Percentiles rank a stretch among this genome's conserved stretches.
Evolutionary conservation across 2,797 vertebrate genomes (phyloP).

Genomic region (Hapalemur alaotrensis): DNA sequence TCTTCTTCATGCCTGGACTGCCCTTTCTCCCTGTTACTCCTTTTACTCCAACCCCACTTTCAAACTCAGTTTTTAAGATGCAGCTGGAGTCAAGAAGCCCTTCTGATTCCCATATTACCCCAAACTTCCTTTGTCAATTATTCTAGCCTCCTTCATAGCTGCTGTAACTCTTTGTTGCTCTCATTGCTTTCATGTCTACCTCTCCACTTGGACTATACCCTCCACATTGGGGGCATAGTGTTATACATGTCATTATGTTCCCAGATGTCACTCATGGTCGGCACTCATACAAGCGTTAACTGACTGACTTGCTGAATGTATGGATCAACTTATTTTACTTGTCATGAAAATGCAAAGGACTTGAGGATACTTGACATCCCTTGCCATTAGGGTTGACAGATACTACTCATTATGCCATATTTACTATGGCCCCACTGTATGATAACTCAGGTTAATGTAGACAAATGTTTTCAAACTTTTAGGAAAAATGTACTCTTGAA

Average conservation of each 20-base stretch:
- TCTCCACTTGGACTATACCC: neutral
- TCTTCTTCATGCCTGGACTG: neutral
- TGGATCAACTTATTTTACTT: constrained; percentile 1
- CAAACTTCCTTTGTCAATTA: neutral
- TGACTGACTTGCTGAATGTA: neutral
- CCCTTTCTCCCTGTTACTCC: neutral
- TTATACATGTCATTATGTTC: neutral
- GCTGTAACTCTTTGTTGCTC: neutral
- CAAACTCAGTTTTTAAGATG: neutral
- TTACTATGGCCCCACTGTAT: neutral
- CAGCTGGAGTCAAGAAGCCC: neutral
- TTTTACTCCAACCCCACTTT: neutral
- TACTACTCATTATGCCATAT: constrained; percentile 15
- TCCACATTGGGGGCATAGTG: neutral
- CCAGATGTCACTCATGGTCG: neutral
- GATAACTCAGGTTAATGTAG: constrained; percentile 27
- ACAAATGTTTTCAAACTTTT: constrained; percentile 40
- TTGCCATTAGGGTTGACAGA: neutral
- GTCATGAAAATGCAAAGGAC: constrained; percentile 37
- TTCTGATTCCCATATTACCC: neutral
- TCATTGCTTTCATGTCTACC: neutral
- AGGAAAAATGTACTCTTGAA: constrained; percentile 22
- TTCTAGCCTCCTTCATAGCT: neutral
- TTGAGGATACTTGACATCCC: neutral
- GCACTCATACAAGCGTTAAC: neutral